Conservation (phyloP, 2,888 invertebrate species). For the Augiades crinisus region DNA sequence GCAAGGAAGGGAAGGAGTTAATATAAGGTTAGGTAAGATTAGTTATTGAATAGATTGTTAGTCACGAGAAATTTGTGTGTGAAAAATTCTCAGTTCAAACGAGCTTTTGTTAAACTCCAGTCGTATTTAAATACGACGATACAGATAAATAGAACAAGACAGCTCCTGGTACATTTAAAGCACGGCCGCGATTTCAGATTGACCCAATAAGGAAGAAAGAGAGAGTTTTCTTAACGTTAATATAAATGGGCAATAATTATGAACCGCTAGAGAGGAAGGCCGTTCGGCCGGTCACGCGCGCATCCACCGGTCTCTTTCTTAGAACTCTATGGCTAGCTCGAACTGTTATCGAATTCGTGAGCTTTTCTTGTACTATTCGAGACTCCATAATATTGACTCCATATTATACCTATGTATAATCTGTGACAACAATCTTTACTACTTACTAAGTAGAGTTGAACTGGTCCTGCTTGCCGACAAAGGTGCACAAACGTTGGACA, state of each 20-base stretch:
- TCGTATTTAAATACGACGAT: not conserved
- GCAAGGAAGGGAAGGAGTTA: no score
- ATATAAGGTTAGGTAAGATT: no score
- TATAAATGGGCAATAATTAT: constrained; percentile 53
- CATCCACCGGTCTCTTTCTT: constrained; percentile 30
- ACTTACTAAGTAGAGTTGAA: no score
- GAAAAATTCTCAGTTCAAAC: not conserved
- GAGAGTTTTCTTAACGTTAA: constrained; percentile 65
- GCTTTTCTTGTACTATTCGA: constrained; percentile 4
- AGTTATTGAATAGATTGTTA: no score
- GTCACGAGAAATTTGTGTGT: no score
- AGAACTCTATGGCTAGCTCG: constrained; percentile 15
- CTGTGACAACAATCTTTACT: no score
- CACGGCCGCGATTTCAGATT: constrained; percentile 47
- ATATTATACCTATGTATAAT: no score
- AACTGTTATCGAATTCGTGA: constrained; percentile 16
- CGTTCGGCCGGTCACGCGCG: constrained; percentile 56
- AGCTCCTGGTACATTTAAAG: constrained; percentile 4
- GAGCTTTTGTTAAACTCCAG: not conserved
- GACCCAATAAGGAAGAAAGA: constrained; percentile 51
- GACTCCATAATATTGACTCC: no score
- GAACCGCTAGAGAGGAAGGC: constrained; percentile 56
- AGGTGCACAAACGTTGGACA: no score
- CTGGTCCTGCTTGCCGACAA: no score
- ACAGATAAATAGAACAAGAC: not conserved